Conservation (phyloP, 2,888 invertebrate genomes). For the Julus scandinavius region DNA sequence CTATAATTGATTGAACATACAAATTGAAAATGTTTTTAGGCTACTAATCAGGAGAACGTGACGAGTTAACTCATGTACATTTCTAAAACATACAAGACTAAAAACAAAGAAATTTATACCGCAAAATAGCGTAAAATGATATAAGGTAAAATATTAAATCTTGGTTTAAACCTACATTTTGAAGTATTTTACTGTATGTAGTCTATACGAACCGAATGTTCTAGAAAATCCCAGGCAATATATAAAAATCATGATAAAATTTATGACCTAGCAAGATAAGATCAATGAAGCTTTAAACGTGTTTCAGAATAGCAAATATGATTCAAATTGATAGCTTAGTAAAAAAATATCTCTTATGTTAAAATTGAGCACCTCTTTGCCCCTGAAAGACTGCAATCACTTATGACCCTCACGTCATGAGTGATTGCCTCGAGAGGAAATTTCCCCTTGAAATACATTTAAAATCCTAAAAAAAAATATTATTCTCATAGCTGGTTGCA, state of each 20-base stretch:
- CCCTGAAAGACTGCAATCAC: constrained; percentile 16
- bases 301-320: not conserved
- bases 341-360: not conserved
- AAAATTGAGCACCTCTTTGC: not conserved
- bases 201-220: not conserved
- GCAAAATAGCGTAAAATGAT: no score
- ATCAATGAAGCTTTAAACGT: constrained; percentile 24
- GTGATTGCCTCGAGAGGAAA: not conserved
- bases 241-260: not conserved
- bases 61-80: no score
- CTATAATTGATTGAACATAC: no score
- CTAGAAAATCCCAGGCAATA: not conserved
- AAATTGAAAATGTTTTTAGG: no score
- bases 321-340: not conserved
- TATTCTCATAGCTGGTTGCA: not conserved
- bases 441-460: not conserved
- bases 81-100: no score
- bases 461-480: no score
- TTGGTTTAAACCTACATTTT: no score
- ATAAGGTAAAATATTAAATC: no score
- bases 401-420: not conserved
- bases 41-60: no score
- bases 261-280: not conserved
- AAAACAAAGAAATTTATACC: no score
- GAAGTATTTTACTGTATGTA: no score